Evolutionary conservation across 2,797 vertebrate genomes (phyloP).

Genomic region (Sebastes oblongus): DNA sequence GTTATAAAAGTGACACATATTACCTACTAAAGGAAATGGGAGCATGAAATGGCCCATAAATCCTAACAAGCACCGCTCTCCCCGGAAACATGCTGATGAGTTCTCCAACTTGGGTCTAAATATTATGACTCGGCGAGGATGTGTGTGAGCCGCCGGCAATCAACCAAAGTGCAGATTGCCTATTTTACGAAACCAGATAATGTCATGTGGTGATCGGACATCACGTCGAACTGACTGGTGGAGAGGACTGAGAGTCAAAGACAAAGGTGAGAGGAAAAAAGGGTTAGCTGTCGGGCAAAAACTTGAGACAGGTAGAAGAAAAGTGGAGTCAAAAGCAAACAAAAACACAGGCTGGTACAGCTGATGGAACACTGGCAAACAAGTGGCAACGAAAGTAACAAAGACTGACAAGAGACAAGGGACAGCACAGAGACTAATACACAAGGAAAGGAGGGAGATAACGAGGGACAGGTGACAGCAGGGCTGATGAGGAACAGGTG

Average conservation of each 20-base stretch:
- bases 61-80: conserved; percentile 64
- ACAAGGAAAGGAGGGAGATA: too few relatives aligned
- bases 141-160: conserved; percentile 10
- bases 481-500: too few relatives aligned
- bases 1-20: conserved; percentile 80
- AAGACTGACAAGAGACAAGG: too few relatives aligned
- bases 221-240: conserved; percentile 16
- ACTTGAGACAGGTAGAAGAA: background rate
- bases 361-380: too few relatives aligned
- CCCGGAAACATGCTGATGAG: conserved; percentile 69
- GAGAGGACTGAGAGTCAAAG: background rate
- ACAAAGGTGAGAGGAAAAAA: background rate
- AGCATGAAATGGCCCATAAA: conserved; percentile 73
- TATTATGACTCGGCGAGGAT: conserved; percentile 62
- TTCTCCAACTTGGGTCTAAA: conserved; percentile 65
- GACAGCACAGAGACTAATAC: too few relatives aligned
- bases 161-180: conserved; percentile 57
- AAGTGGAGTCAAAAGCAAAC: background rate
- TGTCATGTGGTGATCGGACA: conserved; percentile 13
- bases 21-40: conserved; percentile 76
- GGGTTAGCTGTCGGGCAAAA: background rate
- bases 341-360: background rate
- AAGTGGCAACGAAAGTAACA: too few relatives aligned
- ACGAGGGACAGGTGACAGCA: too few relatives aligned
- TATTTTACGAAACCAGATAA: conserved; percentile 30